Conservation (phyloP, 1,140 invertebrate genomes). For the Lordiphosa collinella region DNA sequence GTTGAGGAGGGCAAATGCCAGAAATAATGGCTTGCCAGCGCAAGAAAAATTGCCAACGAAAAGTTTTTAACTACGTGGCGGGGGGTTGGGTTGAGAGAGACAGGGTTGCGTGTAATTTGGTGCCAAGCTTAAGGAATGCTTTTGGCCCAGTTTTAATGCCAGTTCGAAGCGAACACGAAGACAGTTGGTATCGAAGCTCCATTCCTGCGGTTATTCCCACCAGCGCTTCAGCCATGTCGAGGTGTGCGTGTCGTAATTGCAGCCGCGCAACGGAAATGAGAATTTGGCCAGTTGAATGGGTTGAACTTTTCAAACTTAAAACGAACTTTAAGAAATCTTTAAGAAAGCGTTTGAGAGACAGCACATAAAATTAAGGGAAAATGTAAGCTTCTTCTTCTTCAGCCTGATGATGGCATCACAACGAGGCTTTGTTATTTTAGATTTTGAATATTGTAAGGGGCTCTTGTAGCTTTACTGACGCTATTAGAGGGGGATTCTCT, state of each 20-base stretch:
- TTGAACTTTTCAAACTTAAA: conserved; percentile 6
- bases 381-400: too few species aligned
- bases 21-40: conserved; percentile 70
- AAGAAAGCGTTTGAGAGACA: too few species aligned
- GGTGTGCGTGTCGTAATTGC: conserved; percentile 35
- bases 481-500: too few species aligned
- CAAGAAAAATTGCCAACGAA: conserved; percentile 70
- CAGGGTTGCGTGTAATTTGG: conserved; percentile 30
- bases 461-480: too few species aligned
- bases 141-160: conserved; percentile 60
- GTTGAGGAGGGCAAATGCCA: conserved; percentile 22
- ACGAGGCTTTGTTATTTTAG: too few species aligned
- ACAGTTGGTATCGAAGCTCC: neutral
- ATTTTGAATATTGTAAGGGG: too few species aligned
- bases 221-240: neutral
- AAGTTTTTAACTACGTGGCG: conserved; percentile 64
- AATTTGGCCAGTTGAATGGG: conserved; percentile 25
- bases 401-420: too few species aligned
- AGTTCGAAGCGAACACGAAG: conserved; percentile 36
- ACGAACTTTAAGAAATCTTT: neutral
- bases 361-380: too few species aligned
- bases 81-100: neutral
- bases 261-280: conserved; percentile 41
- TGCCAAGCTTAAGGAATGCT: conserved; percentile 48
- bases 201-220: neutral